A percentile compares a stretch with the other conserved stretches of the same genome.
These are phyloP conservation scores for Harpalus rufipes DNA, from an alignment of 2,888 invertebrate species.

Conservation along the genomic window DNA sequence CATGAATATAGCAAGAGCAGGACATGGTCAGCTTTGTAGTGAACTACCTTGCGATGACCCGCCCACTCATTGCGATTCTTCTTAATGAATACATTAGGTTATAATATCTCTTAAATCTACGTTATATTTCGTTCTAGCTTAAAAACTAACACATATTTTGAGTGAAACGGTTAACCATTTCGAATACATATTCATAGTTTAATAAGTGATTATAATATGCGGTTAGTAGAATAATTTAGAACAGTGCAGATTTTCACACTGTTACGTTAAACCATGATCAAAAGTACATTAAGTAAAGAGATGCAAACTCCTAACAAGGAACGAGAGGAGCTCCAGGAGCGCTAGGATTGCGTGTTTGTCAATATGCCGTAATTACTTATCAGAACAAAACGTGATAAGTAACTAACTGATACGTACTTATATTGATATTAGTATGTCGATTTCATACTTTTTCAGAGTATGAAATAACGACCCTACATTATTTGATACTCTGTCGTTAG, in stretches of 20 bases:
- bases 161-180: conserved; percentile 67
- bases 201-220: conserved; percentile 26
- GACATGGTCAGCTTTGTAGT: conserved; percentile 61
- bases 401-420: conserved; percentile 24
- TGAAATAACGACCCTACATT: conserved; percentile 1
- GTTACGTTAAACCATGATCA: conserved; percentile 42
- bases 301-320: conserved; percentile 33
- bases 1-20: conserved; percentile 54
- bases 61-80: conserved; percentile 47
- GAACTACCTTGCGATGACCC: conserved; percentile 64
- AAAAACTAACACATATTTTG: conserved; percentile 45
- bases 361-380: conserved; percentile 36
- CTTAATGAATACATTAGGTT: conserved; percentile 28
- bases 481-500: conserved; percentile 12
- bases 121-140: conserved; percentile 33
- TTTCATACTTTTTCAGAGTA: not conserved
- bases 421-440: conserved; percentile 26
- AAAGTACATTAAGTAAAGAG: conserved; percentile 42
- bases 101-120: conserved; percentile 50
- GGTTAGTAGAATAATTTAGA: conserved; percentile 17
- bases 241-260: conserved; percentile 13
- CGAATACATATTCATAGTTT: conserved; percentile 25
- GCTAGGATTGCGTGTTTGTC: conserved; percentile 48
- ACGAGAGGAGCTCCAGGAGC: conserved; percentile 56
- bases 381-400: conserved; percentile 4